Conservation (phyloP, 2,797 vertebrate genomes). For the Sebastes trivittatus region DNA sequence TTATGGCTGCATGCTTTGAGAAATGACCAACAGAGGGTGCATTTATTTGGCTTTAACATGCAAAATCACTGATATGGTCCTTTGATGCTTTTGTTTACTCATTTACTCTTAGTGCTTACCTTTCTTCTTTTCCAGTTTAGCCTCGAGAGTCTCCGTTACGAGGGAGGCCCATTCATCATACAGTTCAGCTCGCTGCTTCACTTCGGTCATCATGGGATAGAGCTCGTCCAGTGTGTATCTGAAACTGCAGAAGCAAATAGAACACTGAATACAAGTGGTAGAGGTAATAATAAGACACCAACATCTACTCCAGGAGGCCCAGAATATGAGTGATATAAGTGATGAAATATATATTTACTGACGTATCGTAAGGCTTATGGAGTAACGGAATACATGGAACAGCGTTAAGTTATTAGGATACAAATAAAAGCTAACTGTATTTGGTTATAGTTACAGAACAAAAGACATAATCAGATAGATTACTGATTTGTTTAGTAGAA, state of each 20-base stretch:
- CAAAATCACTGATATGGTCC: background rate
- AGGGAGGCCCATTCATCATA: slow-evolving; percentile 92
- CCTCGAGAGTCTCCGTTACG: slow-evolving; percentile 90
- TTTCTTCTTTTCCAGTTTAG: slow-evolving; percentile 92
- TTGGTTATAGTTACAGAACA: too few species aligned
- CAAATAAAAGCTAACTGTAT: too few species aligned
- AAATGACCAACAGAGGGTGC: too few species aligned
- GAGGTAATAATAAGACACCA: background rate
- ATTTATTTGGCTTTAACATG: background rate
- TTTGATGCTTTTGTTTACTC: background rate
- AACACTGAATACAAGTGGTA: background rate
- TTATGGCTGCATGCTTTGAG: background rate
- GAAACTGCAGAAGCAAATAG: slow-evolving; percentile 78
- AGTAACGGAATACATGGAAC: too few species aligned
- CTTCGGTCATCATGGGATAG: slow-evolving; percentile 91
- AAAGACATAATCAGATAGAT: too few species aligned
- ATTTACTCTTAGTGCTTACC: slow-evolving; percentile 73
- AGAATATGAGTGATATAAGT: too few species aligned
- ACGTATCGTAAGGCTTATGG: too few species aligned
- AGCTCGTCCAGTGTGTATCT: slow-evolving; percentile 94
- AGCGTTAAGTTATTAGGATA: too few species aligned
- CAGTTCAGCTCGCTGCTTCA: slow-evolving; percentile 88
- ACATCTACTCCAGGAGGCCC: background rate
- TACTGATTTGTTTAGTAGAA: too few species aligned
- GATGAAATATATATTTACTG: background rate